Evolutionary conservation across 2,113 vertebrate species (phyloP).

Genomic region (Barbus barbus): DNA sequence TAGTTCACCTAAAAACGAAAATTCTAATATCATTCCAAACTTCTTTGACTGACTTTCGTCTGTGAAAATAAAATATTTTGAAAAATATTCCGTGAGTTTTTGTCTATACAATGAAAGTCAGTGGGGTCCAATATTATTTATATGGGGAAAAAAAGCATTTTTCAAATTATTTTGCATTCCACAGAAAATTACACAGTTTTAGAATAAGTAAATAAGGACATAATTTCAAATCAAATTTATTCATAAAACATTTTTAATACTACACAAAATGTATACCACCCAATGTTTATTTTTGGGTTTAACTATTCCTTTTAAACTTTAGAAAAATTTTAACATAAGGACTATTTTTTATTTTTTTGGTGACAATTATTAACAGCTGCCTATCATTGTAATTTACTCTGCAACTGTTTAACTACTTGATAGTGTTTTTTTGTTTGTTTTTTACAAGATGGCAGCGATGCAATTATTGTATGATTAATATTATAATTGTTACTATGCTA

Average conservation of each 20-base stretch:
- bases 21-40: background rate
- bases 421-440: background rate
- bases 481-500: slow-evolving; percentile 22
- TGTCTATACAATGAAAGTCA: background rate
- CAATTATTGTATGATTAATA: slow-evolving; percentile 32
- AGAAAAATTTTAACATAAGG: no score
- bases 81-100: background rate
- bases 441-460: background rate
- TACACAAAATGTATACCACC: background rate
- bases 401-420: background rate
- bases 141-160: background rate
- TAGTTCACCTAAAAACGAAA: background rate
- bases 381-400: background rate
- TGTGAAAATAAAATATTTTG: background rate
- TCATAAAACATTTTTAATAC: background rate
- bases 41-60: background rate
- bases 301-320: no score
- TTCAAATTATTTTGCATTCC: background rate
- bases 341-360: no score
- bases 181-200: background rate
- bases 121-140: background rate
- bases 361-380: no score
- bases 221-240: background rate
- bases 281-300: no score
- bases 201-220: background rate